Percentiles rank a stretch among this genome's conserved stretches.
Conservation (phyloP, 2,113 vertebrate species). For the Spizaetus ornatus region DNA sequence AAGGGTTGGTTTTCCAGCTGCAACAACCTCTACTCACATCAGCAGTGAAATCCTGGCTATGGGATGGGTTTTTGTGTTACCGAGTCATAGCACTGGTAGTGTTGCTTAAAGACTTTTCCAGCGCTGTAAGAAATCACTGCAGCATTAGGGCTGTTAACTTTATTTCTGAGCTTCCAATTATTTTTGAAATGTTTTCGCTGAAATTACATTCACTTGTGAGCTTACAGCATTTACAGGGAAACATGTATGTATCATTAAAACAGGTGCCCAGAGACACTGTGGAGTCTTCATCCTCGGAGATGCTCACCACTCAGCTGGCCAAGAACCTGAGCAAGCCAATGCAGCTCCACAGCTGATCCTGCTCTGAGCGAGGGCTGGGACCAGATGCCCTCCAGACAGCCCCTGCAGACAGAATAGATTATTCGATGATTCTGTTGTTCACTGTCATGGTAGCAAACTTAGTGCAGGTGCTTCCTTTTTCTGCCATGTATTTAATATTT, state of each 20-base stretch:
- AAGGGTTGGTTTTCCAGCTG: background rate
- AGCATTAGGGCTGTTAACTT: background rate
- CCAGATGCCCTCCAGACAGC: constrained; percentile 43
- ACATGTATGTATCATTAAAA: background rate
- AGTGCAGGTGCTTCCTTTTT: constrained; percentile 44
- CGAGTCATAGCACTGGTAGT: background rate
- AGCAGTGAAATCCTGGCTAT: background rate
- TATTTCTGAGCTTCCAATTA: background rate
- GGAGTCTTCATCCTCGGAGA: background rate
- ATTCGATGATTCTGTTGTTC: constrained; percentile 9
- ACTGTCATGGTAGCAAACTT: constrained; percentile 48
- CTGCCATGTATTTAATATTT: constrained; percentile 25
- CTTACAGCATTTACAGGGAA: background rate
- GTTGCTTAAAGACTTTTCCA: background rate
- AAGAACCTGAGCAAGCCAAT: background rate
- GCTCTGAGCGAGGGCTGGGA: background rate
- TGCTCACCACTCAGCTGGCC: background rate
- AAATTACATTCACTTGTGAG: background rate
- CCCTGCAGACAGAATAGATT: background rate
- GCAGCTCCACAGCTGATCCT: background rate
- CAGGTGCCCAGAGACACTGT: background rate
- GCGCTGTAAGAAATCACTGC: background rate
- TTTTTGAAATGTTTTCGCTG: background rate
- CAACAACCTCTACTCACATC: background rate
- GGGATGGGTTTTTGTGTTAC: background rate